Evolutionary conservation across 2,113 vertebrate species (phyloP).

Genomic region (Cynopterus brachyotis): DNA sequence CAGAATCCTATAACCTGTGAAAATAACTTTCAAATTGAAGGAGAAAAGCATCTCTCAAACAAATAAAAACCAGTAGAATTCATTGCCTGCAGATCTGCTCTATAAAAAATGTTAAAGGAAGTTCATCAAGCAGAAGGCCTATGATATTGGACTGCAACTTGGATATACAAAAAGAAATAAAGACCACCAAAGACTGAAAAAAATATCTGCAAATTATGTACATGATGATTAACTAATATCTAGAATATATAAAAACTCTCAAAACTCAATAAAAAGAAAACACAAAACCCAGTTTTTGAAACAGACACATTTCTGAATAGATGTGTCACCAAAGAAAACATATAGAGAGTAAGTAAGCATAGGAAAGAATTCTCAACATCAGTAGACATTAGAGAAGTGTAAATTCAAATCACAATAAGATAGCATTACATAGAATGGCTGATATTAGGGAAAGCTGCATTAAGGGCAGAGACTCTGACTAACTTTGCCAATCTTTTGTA

Average conservation of each 20-base stretch:
- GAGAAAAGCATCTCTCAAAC: neutral
- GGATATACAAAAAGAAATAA: neutral
- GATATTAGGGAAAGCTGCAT: neutral
- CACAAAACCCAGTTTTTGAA: neutral
- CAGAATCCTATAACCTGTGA: neutral
- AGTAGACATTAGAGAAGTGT: neutral
- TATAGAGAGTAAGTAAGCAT: neutral
- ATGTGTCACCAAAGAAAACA: neutral
- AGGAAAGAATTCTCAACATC: neutral
- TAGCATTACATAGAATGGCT: neutral
- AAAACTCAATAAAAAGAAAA: conserved; percentile 14
- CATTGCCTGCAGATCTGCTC: neutral
- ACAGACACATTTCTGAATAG: neutral
- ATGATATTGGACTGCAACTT: neutral
- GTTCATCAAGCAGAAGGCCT: neutral
- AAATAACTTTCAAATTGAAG: neutral
- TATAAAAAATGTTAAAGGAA: neutral
- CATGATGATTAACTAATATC: neutral
- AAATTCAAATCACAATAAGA: neutral
- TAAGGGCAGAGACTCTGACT: neutral
- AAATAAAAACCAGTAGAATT: neutral
- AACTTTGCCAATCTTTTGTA: neutral
- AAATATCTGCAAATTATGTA: neutral
- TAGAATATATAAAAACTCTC: neutral
- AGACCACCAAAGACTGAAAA: neutral